phyloP scores from a whole-genome alignment of 2,113 vertebrate species.

The Paracanthobrama guichenoti region DNA sequence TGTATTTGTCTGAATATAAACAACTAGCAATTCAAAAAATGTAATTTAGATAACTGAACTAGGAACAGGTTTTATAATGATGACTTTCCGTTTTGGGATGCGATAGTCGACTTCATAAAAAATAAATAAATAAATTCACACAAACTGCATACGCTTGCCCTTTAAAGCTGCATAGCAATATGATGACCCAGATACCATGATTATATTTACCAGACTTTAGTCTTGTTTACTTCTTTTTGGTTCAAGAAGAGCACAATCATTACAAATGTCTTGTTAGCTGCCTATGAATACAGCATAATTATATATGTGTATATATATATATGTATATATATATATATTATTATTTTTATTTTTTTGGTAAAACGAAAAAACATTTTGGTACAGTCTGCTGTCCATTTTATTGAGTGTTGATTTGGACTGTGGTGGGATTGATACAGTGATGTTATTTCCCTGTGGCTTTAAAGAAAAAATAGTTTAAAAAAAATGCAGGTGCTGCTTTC shows the following conservation, averaged over 20 bases:
- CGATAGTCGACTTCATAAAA: not conserved
- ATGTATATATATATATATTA: no score
- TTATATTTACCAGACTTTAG: not conserved
- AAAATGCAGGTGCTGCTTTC: not conserved
- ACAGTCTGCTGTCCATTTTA: not conserved
- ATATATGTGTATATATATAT: no score
- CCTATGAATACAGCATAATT: not conserved
- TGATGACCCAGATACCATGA: constrained; percentile 18
- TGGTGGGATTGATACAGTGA: not conserved
- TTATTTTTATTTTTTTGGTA: no score
- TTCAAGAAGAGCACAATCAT: not conserved
- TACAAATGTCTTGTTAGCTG: not conserved
- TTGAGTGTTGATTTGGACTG: not conserved
- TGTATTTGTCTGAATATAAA: not conserved
- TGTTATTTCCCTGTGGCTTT: not conserved
- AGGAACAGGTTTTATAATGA: not conserved
- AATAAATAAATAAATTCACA: not conserved
- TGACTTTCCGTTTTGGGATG: not conserved
- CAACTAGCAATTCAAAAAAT: not conserved
- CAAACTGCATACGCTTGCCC: not conserved
- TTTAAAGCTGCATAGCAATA: constrained; percentile 10
- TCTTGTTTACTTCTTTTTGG: not conserved
- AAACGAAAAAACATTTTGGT: no score
- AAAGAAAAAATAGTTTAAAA: not conserved
- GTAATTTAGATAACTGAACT: not conserved